These are phyloP conservation scores for Lethenteron reissneri DNA, from an alignment of 2,113 vertebrate species.

Conservation along the genomic window DNA sequence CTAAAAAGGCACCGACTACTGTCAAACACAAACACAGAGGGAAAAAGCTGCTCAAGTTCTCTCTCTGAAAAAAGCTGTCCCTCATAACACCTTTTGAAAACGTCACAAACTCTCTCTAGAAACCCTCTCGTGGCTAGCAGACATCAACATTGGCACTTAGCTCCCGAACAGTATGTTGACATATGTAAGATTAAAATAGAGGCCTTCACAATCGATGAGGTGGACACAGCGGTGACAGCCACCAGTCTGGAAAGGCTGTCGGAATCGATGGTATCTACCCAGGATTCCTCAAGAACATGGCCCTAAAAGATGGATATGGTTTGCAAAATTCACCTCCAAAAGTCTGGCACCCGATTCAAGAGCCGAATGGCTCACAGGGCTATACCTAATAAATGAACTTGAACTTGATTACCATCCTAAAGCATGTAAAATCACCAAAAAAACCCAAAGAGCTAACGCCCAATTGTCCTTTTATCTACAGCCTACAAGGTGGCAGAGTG, in stretches of 20 bases:
- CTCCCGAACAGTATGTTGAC: no score
- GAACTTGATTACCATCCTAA: not conserved
- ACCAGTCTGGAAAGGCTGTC: not conserved
- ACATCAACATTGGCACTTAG: no score
- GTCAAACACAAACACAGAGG: not conserved
- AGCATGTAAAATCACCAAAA: not conserved
- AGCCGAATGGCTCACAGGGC: no score
- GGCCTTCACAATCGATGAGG: not conserved
- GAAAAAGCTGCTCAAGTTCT: not conserved
- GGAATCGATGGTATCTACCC: not conserved
- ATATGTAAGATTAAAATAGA: no score
- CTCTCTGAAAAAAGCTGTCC: not conserved
- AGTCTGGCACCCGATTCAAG: not conserved
- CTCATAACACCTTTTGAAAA: not conserved
- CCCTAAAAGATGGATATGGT: constrained; percentile 3
- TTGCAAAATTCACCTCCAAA: not conserved
- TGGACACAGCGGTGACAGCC: constrained; percentile 5
- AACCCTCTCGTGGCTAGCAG: no score
- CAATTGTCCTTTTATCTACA: not conserved
- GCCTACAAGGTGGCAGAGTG: not conserved
- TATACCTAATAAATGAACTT: no score
- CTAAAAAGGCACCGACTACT: not conserved
- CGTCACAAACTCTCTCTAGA: no score
- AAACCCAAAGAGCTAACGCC: not conserved
- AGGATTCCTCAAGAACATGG: not conserved